Evolutionary conservation across 2,113 vertebrate genomes (phyloP).

Genomic region (Bubo scandiacus): DNA sequence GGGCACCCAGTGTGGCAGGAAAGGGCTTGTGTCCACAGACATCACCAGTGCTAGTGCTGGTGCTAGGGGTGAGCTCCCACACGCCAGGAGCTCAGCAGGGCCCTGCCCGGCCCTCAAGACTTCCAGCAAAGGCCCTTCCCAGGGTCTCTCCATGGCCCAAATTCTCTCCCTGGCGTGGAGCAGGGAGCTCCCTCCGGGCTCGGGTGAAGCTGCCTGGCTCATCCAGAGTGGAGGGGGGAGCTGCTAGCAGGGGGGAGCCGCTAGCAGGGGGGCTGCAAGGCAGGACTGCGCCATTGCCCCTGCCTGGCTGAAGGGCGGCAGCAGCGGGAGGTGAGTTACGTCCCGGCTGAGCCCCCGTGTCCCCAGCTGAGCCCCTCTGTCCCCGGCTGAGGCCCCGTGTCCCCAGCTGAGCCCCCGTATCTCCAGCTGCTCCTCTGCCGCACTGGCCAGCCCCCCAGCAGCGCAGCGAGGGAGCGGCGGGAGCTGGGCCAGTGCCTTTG

Average conservation of each 20-base stretch:
- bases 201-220: neutral
- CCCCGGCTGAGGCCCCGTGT: too few relatives aligned
- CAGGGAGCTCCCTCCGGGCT: neutral
- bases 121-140: neutral
- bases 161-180: neutral
- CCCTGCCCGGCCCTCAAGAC: neutral
- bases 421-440: neutral
- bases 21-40: neutral
- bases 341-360: rapidly evolving
- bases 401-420: too few relatives aligned
- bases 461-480: rapidly evolving
- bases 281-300: neutral
- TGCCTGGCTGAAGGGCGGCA: neutral
- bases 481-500: neutral
- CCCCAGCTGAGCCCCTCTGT: neutral
- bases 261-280: neutral
- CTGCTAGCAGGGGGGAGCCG: neutral
- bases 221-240: neutral
- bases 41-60: neutral
- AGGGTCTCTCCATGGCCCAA: neutral
- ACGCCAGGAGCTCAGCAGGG: neutral
- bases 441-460: neutral
- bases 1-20: neutral
- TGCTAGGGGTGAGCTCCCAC: neutral
- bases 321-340: neutral